Conservation (phyloP, 2,113 vertebrate genomes). For the Suricata suricatta region DNA sequence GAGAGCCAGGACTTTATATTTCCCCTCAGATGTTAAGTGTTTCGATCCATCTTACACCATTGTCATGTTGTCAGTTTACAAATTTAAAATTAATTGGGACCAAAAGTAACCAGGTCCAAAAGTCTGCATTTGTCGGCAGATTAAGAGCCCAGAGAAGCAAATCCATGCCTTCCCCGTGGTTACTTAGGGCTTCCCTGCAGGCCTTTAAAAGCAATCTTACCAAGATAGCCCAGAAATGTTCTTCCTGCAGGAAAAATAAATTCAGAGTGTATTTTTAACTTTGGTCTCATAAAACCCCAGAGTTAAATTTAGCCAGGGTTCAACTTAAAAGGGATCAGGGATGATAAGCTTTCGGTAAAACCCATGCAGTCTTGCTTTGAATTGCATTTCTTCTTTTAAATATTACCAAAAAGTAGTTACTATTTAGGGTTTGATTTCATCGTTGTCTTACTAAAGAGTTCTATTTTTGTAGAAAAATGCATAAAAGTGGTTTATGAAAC, state of each 20-base stretch:
- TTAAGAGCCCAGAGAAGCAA: neutral
- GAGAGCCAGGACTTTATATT: neutral
- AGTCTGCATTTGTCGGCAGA: neutral
- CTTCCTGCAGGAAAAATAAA: neutral
- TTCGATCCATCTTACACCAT: neutral
- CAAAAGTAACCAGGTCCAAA: neutral
- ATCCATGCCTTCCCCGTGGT: neutral
- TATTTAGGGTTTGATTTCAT: neutral
- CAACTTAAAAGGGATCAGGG: neutral
- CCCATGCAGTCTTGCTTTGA: neutral
- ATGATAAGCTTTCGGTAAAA: neutral
- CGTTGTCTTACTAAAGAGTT: neutral
- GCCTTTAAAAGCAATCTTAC: neutral
- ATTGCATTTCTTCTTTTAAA: neutral
- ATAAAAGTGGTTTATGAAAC: neutral
- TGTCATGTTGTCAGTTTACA: neutral
- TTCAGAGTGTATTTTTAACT: neutral
- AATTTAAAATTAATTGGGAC: neutral
- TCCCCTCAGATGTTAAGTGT: neutral
- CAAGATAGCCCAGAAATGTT: neutral
- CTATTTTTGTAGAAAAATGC: neutral
- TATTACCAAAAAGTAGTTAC: neutral
- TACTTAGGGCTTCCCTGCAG: neutral
- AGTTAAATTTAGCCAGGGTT: conserved; percentile 21
- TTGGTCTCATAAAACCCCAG: neutral